Conservation (phyloP, 2,888 invertebrate genomes). For the Sicus ferrugineus region DNA sequence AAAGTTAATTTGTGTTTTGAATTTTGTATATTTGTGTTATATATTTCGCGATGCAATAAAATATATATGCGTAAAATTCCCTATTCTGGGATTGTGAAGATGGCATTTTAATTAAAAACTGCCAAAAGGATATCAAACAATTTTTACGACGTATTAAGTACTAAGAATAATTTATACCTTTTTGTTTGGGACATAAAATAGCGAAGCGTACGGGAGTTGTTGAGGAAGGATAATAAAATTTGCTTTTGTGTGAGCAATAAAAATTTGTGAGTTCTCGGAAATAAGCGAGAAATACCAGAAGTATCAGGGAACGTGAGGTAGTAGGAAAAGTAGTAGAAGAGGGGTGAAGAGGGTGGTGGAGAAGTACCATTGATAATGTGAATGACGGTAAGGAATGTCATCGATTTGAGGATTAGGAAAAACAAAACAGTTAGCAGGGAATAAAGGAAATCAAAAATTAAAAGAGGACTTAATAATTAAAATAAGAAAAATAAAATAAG, state of each 20-base stretch:
- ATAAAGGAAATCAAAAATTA: neutral
- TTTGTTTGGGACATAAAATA: neutral
- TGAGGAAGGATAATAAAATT: neutral
- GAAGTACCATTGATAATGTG: neutral
- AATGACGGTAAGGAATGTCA: neutral
- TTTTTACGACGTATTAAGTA: neutral
- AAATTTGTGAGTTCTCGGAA: neutral
- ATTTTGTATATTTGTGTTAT: too few species aligned
- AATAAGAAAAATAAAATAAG: too few species aligned
- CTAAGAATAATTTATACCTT: neutral
- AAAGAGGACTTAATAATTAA: neutral
- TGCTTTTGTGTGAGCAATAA: neutral
- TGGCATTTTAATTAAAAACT: neutral
- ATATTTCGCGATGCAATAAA: too few species aligned
- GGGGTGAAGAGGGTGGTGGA: neutral
- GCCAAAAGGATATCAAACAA: neutral
- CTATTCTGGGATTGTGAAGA: too few species aligned
- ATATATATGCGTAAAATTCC: too few species aligned
- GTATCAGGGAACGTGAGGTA: neutral
- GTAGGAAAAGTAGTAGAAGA: neutral
- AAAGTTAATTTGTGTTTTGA: too few species aligned
- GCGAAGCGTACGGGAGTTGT: neutral
- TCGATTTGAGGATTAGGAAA: too few species aligned
- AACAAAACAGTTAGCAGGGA: too few species aligned
- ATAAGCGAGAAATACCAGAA: neutral